Percentiles rank a stretch among this genome's conserved stretches.
phyloP scores from a whole-genome alignment of 2,888 invertebrate genomes.

The Ecdyonurus torrentis region DNA sequence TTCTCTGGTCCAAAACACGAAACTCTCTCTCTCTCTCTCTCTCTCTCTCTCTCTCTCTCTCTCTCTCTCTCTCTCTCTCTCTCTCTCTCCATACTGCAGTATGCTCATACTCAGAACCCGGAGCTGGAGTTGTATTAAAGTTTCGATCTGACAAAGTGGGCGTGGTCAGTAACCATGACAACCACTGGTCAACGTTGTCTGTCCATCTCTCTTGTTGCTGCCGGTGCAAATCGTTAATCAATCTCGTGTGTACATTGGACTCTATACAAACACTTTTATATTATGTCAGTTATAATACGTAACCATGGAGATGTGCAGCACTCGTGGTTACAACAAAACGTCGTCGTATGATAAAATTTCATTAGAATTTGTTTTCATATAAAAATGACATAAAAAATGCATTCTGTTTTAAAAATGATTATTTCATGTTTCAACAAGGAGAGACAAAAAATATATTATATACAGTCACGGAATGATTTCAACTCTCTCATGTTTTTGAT shows the following conservation, averaged over 20 bases:
- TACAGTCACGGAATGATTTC: too few relatives aligned
- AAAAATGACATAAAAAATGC: too few relatives aligned
- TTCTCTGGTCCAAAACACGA: not conserved
- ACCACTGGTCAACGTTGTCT: not conserved
- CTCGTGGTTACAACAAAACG: too few relatives aligned
- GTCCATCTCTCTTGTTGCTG: not conserved
- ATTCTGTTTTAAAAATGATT: too few relatives aligned
- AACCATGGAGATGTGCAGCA: not conserved
- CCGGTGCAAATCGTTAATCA: not conserved
- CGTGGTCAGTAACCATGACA: not conserved
- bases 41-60: not conserved
- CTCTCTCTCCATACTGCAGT: not conserved
- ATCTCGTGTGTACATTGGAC: too few relatives aligned
- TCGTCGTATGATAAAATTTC: too few relatives aligned
- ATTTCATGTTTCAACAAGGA: too few relatives aligned
- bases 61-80: not conserved
- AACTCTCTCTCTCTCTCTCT: not conserved
- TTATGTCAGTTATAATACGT: not conserved
- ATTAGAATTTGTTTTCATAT: too few relatives aligned
- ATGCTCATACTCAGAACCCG: not conserved
- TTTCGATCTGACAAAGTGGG: not conserved
- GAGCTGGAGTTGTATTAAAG: not conserved
- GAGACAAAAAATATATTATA: too few relatives aligned
- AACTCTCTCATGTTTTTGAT: too few relatives aligned
- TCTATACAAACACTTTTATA: too few relatives aligned